Evolutionary conservation across 1,140 invertebrate genomes (phyloP), one percentile per base, ranked within the genome.

Genomic region (Mya arenaria): DNA sequence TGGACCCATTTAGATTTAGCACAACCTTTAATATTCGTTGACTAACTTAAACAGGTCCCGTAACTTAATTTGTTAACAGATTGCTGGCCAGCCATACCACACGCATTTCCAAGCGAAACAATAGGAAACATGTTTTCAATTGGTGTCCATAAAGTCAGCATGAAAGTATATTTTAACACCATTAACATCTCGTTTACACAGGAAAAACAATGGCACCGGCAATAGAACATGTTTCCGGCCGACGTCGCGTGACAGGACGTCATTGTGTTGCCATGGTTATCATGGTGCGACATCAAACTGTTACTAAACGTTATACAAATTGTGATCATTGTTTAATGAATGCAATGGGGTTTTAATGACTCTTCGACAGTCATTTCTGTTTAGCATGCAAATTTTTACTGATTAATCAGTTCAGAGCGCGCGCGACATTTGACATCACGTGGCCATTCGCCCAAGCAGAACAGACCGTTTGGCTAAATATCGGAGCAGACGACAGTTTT

Each of bases 221-320:
- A 17, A 23, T 23, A 17, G 77, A 71, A 60, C 66, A 71, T 80
- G 66, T 58, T 80, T 69, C 77, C 34, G 66, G 77, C 48, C 77
- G 25, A n/a, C 37, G 63, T 80, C 55, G 65, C 65, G 77, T 80
- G 77, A 71, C 77, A 71, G 48, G 44, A 41, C 8, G 44, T 65
- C 77, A 71, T 80, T 80, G 77, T 80, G 52, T 41, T 36, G 17
- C 44, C 63, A 56, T 39, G 62, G 77, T 56, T 80, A 80, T 80
- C 77, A 71, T 36, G 36, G 56, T 30, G 66, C 66, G 66, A 60
- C 52, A 80, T 80, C 77, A 71, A 71, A 71, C 66, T 41, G 77
- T 80, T 80, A 80, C 77, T 68, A 71, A 80, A 69, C 68, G 62
- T 80, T 80, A 80, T 80, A 80, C 77, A 80, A 80, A 80, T 80